Conservation (phyloP, 2,888 invertebrate genomes). For the Agrenia bidenticulata region DNA sequence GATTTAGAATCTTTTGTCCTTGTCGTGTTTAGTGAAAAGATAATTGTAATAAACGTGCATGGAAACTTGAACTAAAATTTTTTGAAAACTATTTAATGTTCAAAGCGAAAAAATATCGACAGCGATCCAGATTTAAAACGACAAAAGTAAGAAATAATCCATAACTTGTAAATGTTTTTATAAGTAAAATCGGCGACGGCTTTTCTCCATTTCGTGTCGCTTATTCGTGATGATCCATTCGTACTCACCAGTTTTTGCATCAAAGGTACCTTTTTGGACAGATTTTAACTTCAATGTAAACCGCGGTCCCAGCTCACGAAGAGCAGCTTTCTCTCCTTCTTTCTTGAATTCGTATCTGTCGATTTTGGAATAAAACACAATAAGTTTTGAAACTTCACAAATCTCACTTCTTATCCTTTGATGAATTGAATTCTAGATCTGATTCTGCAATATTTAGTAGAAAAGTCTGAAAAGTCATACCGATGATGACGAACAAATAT, state of each 20-base stretch:
- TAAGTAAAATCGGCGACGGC: slow-evolving; percentile 87
- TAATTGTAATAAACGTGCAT: no score
- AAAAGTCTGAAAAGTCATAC: slow-evolving; percentile 59
- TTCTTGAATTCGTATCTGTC: slow-evolving; percentile 86
- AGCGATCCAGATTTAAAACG: no score
- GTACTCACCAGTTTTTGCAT: slow-evolving; percentile 94
- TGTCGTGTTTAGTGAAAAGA: no score
- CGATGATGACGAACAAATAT: slow-evolving; percentile 98
- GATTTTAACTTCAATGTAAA: slow-evolving; percentile 92
- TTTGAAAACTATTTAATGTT: no score
- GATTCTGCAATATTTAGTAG: no score
- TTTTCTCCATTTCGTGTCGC: slow-evolving; percentile 91
- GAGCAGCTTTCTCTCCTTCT: slow-evolving; percentile 64
- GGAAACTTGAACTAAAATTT: background rate
- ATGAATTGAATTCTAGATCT: no score
- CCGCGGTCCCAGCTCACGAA: slow-evolving; percentile 93
- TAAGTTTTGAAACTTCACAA: background rate
- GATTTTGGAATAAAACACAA: no score
- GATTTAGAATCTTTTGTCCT: no score
- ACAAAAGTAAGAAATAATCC: background rate
- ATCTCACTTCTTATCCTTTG: no score
- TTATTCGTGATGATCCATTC: slow-evolving; percentile 91
- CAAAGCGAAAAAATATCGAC: no score
- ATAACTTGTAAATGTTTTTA: slow-evolving; percentile 56
- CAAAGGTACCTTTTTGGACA: slow-evolving; percentile 94